Evolutionary conservation across 2,113 vertebrate genomes (phyloP).

Genomic region (Catharus bicknelli): DNA sequence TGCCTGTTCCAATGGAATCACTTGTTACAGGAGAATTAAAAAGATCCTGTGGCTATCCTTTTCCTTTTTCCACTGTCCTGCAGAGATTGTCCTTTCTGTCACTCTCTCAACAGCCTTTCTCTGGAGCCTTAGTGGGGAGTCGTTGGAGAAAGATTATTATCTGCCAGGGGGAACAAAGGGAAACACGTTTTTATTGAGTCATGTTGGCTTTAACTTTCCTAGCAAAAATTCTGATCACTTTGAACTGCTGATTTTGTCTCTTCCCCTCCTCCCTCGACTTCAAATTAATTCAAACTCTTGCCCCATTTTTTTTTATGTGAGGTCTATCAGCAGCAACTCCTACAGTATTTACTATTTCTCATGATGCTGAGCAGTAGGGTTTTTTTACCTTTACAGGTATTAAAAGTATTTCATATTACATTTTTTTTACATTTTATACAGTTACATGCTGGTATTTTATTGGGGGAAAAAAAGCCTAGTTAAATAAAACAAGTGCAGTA

Average conservation of each 20-base stretch:
- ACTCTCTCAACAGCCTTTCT: neutral
- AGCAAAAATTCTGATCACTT: neutral
- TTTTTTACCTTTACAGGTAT: neutral
- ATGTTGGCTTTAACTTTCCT: neutral
- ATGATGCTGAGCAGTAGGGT: neutral
- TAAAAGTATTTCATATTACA: neutral
- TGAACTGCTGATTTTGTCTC: neutral
- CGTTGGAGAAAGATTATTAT: neutral
- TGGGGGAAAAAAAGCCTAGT: neutral
- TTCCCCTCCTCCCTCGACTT: neutral
- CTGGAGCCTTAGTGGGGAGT: neutral
- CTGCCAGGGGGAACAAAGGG: neutral
- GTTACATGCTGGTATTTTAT: neutral
- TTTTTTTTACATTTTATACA: neutral
- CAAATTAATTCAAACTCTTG: neutral
- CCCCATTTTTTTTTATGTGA: rapidly evolving
- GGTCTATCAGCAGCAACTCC: neutral
- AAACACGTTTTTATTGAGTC: neutral
- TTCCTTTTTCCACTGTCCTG: neutral
- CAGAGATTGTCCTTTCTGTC: neutral
- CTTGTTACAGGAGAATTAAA: neutral
- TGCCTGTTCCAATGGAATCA: neutral
- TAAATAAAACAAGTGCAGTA: neutral
- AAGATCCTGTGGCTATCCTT: neutral
- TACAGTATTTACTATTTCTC: neutral